These are phyloP conservation scores for Wasmannia auropunctata DNA, from an alignment of 1,140 invertebrate species.

Conservation along the genomic window DNA sequence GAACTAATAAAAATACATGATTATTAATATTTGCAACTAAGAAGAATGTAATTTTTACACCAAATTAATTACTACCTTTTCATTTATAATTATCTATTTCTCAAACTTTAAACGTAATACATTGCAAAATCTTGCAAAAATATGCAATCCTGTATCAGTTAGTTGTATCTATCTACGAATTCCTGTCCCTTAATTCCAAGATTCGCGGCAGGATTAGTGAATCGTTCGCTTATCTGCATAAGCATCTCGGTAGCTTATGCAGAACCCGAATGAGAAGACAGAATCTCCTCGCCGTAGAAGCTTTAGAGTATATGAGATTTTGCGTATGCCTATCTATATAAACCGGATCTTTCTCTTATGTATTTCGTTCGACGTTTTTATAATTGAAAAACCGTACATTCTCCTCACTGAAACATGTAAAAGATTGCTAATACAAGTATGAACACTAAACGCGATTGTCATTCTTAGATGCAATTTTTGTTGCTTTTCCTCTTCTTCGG, in stretches of 20 bases:
- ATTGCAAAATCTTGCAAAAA: neutral
- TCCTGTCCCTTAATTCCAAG: conserved; percentile 5
- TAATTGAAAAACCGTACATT: conserved; percentile 4
- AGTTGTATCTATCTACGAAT: conserved; percentile 22
- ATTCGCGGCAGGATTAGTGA: conserved; percentile 48
- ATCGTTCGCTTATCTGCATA: conserved; percentile 75
- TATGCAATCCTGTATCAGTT: conserved; percentile 5
- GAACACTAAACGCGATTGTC: neutral
- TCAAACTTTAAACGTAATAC: neutral
- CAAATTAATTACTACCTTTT: neutral
- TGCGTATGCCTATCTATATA: conserved; percentile 69
- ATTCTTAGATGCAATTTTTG: neutral
- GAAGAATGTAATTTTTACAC: neutral
- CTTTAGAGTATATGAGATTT: neutral
- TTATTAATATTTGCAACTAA: neutral
- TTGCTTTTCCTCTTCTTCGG: neutral
- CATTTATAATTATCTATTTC: neutral
- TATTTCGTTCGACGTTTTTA: conserved; percentile 5
- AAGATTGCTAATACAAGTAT: conserved; percentile 8
- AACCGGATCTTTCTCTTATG: conserved; percentile 56
- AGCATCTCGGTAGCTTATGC: conserved; percentile 71
- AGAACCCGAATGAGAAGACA: conserved; percentile 42
- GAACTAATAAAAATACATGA: neutral
- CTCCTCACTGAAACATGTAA: conserved; percentile 4
- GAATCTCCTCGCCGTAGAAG: conserved; percentile 15